These are phyloP conservation scores for Ceratitis capitata DNA, from an alignment of 1,140 invertebrate species.

Conservation along the genomic window DNA sequence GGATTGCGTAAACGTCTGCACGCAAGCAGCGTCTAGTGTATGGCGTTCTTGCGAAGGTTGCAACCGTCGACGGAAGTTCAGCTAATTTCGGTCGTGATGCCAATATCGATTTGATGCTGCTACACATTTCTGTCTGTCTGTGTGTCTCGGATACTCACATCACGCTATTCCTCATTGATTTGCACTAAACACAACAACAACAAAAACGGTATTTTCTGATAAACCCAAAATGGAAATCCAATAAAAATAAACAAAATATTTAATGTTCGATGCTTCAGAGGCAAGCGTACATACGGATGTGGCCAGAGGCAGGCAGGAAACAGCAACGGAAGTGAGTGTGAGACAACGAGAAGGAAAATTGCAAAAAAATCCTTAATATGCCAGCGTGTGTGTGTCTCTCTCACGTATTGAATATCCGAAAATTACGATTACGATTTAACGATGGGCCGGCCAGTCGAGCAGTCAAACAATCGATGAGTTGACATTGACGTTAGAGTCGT, in stretches of 20 bases:
- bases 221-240: conserved; percentile 24
- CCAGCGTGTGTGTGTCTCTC: neutral
- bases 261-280: neutral
- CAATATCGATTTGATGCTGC: neutral
- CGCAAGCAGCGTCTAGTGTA: neutral
- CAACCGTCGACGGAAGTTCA: neutral
- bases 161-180: neutral
- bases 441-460: conserved; percentile 4
- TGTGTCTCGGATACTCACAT: neutral
- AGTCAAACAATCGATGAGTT: neutral
- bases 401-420: neutral
- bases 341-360: neutral
- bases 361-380: neutral
- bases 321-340: neutral
- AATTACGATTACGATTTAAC: conserved; percentile 20
- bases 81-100: conserved; percentile 1
- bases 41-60: neutral
- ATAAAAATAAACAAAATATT: conserved; percentile 36
- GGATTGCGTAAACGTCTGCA: neutral
- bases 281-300: neutral
- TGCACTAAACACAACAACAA: neutral
- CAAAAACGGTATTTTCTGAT: no score
- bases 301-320: neutral
- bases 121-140: neutral
- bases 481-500: neutral